phyloP scores from a whole-genome alignment of 2,113 vertebrate genomes.

The Pipa parva region DNA sequence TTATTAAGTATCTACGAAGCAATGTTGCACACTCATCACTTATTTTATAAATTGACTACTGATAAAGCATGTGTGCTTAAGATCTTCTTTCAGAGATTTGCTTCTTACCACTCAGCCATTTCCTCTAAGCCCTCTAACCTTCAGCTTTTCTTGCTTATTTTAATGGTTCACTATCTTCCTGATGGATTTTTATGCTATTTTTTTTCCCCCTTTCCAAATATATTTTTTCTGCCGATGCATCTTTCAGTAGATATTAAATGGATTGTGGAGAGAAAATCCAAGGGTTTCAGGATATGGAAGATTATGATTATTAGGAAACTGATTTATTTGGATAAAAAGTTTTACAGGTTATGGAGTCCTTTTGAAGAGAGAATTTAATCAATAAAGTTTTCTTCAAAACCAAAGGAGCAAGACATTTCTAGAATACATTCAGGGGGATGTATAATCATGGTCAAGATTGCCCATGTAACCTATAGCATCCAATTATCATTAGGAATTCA shows the following conservation, averaged over 20 bases:
- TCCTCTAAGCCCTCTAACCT: conserved; percentile 30
- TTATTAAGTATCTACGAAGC: conserved; percentile 29
- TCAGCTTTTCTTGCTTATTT: conserved; percentile 25
- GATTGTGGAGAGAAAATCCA: conserved; percentile 34
- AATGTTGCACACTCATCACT: conserved; percentile 33
- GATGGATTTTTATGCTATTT: conserved; percentile 10
- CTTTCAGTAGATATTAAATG: conserved; percentile 38
- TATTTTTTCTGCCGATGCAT: conserved; percentile 31
- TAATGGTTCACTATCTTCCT: conserved; percentile 27
- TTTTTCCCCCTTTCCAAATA: conserved; percentile 23
- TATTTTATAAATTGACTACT: conserved; percentile 29
- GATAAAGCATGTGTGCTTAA: conserved; percentile 26
- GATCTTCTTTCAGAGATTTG: conserved; percentile 30
- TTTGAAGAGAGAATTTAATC: too few species aligned
- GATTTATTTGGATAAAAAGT: conserved; percentile 23
- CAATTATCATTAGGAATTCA: too few species aligned
- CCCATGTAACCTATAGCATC: too few species aligned
- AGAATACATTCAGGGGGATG: too few species aligned
- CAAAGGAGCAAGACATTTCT: too few species aligned
- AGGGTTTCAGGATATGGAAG: conserved; percentile 15
- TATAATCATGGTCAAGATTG: too few species aligned
- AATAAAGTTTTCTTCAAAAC: too few species aligned
- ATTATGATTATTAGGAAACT: conserved; percentile 38
- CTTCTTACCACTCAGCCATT: conserved; percentile 30
- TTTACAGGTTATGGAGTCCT: conserved; percentile 14